Evolutionary conservation across 1,140 invertebrate species (phyloP), one percentile per base, ranked within the genome.

Genomic region (Drosophila erecta): DNA sequence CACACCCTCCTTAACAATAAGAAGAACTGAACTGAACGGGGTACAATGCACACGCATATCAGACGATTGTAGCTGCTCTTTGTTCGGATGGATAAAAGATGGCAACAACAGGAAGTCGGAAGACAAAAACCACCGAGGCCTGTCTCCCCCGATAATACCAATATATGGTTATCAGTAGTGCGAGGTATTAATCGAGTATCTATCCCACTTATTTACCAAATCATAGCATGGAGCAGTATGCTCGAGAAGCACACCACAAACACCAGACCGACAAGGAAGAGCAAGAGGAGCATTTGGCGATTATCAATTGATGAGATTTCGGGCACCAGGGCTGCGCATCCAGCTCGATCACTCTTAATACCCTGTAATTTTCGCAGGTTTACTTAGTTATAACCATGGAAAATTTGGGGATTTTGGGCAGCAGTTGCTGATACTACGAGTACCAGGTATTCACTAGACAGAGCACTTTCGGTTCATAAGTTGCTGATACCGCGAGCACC

Each of bases 21-120:
- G 11, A 33, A 38, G 15, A 33, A 54, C 22, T 24, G 14, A 37
- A 38, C 5, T n/a, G 10, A 37, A 15, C 15, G 15, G 4, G 30
- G 30, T 14, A 51, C 55, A 72, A 67, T 44, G 61, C 49, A 54
- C 14, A 54, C 15, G 24, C n/a, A 30, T 27, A 15, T n/a, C 4
- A 14, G 10, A 41, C 58, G 57, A 65, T 76, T 50, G 47, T 20
- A n/a, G 37, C 60, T 41, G 58, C 47, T 40, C 74, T 61, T 83
- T 76, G 65, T 62, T 35, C 56, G 4, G 15, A 37, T 56, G 51
- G 64, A 83, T 75, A 84, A 79, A 62, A 57, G 58, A 60, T 71
- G 58, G 70, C 46, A 61, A 69, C 66, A 76, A 85, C 80, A 85
- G 80, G 81, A 84, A 84, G 61, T 66, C 47, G 49, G 33, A 72